phyloP scores from a whole-genome alignment of 2,113 vertebrate genomes.

The Macquaria ambigua region DNA sequence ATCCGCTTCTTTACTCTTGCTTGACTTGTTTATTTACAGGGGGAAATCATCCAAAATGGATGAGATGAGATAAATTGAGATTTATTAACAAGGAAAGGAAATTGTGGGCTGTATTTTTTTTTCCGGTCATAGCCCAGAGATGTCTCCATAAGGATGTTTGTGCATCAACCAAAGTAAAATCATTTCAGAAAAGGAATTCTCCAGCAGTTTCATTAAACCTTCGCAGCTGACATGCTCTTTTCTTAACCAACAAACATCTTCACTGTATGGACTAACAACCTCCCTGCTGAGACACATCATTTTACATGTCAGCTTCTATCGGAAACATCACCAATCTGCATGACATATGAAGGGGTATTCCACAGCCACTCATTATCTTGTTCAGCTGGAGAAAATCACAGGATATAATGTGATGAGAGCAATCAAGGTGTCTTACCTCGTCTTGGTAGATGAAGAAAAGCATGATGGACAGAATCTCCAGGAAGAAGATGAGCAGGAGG shows the following conservation, averaged over 20 bases:
- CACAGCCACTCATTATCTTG: background rate
- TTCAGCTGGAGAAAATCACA: conserved; percentile 31
- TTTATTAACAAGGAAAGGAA: conserved; percentile 46
- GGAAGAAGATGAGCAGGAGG: conserved; percentile 94
- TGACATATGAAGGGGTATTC: conserved; percentile 11
- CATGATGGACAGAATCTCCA: conserved; percentile 92
- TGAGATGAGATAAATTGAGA: conserved; percentile 35
- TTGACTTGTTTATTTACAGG: conserved; percentile 51
- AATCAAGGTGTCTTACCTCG: conserved; percentile 86
- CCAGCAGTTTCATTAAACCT: conserved; percentile 22
- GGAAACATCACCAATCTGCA: conserved; percentile 18
- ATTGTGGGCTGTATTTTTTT: conserved; percentile 3
- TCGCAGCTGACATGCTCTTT: conserved; percentile 1
- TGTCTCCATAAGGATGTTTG: conserved; percentile 10
- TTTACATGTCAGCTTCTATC: conserved; percentile 19
- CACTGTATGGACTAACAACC: conserved; percentile 20
- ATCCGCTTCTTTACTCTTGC: conserved; percentile 18
- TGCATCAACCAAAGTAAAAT: background rate
- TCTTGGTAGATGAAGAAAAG: conserved; percentile 97
- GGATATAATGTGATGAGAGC: background rate
- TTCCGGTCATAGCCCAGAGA: background rate
- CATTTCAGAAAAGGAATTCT: background rate
- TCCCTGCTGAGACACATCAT: background rate
- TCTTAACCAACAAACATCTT: conserved; percentile 6
- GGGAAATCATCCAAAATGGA: conserved; percentile 46